Evolutionary conservation across 1,140 invertebrate species (phyloP), one percentile per base, ranked within the genome.

Genomic region (Halictus rubicundus): DNA sequence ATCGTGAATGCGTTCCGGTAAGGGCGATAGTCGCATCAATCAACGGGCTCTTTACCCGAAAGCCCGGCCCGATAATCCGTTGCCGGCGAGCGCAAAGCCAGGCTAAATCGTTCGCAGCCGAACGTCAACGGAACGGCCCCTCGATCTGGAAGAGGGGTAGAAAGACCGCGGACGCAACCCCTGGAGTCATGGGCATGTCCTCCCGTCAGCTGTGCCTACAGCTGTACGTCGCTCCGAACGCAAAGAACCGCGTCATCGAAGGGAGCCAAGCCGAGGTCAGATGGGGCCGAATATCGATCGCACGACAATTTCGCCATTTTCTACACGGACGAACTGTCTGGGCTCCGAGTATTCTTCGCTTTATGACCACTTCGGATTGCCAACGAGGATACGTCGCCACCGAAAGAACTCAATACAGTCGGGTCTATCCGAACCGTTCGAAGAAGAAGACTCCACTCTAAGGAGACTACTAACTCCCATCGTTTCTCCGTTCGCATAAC

Each of bases 171-270:
- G 14, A 1, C 19, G 65, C 79, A n/a, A 77, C 66, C 79, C 77
- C 57, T 65, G 46, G 14, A 65, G 25, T 59, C 27, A 68, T 46
- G 74, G 37, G 46, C 64, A 68, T 46, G 21, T 46, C 21, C 54
- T 57, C 59, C 65, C 74, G 77, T 81, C 79, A 81, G 79, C 79
- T 81, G 79, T 81, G 79, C 49, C 78, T 68, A 54, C 78, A 79
- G 78, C 78, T 79, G 78, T 79, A 79, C 70, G 52, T 52, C 54
- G 27, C 63, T 68, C 59, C 52, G 27, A 74, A 74, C 74, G 78
- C 71, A 79, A 79, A 74, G 73, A 61, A 63, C 6, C 70, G 54
- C 37, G 46, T 52, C 27, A 7, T 32, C 19, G 27, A 12, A 79
- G 78, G 69, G 82, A 9, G 57, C 27, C 74, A 72, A n/a, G 61